phyloP scores from a whole-genome alignment of 2,113 vertebrate genomes.

The Coracopsis vasa region DNA sequence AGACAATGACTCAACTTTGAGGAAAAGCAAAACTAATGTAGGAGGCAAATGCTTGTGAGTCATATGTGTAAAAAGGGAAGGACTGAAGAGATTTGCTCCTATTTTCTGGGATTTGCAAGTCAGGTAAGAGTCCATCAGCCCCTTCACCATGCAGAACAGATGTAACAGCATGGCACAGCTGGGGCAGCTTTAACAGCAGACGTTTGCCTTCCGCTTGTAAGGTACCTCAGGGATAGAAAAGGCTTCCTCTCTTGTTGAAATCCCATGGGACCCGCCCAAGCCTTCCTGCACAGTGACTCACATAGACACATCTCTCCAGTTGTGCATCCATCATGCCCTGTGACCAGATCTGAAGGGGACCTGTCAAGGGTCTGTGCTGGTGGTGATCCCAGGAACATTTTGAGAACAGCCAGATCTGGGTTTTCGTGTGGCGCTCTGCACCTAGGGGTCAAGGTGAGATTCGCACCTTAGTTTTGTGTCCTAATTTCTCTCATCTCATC shows the following conservation, averaged over 20 bases:
- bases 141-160: background rate
- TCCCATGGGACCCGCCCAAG: background rate
- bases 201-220: background rate
- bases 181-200: background rate
- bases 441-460: background rate
- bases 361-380: background rate
- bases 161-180: background rate
- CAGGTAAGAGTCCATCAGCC: background rate
- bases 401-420: background rate
- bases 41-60: constrained; percentile 54
- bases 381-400: fast-evolving
- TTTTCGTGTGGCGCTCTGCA: fast-evolving
- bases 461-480: background rate
- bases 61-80: constrained; percentile 1
- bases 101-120: background rate
- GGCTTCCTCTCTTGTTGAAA: background rate
- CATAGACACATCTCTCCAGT: background rate
- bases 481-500: background rate
- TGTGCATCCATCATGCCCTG: background rate
- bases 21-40: constrained; percentile 44
- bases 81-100: background rate
- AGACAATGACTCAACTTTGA: constrained; percentile 55
- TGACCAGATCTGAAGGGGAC: background rate
- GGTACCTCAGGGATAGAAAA: background rate
- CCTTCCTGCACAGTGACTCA: background rate